These are phyloP conservation scores for Percopsis transmontana DNA, from an alignment of 2,113 vertebrate genomes.

Conservation along the genomic window DNA sequence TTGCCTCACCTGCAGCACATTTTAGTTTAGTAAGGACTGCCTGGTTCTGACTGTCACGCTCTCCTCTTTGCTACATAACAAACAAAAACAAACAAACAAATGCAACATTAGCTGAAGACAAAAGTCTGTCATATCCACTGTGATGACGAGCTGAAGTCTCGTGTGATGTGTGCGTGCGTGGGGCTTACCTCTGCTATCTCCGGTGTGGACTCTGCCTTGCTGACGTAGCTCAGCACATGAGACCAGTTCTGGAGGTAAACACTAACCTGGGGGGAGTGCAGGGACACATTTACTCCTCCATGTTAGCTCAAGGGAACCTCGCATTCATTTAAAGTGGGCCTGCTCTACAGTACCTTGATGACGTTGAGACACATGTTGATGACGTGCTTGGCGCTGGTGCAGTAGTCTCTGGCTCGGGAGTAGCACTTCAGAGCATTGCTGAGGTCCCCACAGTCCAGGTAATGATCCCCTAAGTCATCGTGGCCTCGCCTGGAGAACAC, in stretches of 20 bases:
- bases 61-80: slow-evolving; percentile 90
- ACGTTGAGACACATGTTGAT: slow-evolving; percentile 99
- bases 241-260: slow-evolving; percentile 99
- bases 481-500: slow-evolving; percentile 88
- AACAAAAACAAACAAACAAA: slow-evolving; percentile 4
- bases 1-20: slow-evolving; percentile 91
- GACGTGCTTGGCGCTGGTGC: slow-evolving; percentile 98
- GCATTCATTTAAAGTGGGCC: not conserved
- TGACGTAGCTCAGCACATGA: slow-evolving; percentile 97
- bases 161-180: not conserved
- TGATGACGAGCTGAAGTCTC: too few species aligned
- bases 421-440: slow-evolving; percentile 99
- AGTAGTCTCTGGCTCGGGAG: slow-evolving; percentile 96
- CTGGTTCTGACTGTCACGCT: slow-evolving; percentile 95
- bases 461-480: slow-evolving; percentile 96
- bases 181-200: slow-evolving; percentile 93
- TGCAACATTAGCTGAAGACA: not conserved
- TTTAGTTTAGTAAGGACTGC: slow-evolving; percentile 97
- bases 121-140: not conserved
- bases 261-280: slow-evolving; percentile 83
- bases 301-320: not conserved
- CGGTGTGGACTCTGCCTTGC: slow-evolving; percentile 97
- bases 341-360: slow-evolving; percentile 86
- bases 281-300: not conserved
- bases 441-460: slow-evolving; percentile 97